These are phyloP conservation scores for Coracias cyanogaster DNA, from an alignment of 2,797 vertebrate genomes.

Conservation along the genomic window DNA sequence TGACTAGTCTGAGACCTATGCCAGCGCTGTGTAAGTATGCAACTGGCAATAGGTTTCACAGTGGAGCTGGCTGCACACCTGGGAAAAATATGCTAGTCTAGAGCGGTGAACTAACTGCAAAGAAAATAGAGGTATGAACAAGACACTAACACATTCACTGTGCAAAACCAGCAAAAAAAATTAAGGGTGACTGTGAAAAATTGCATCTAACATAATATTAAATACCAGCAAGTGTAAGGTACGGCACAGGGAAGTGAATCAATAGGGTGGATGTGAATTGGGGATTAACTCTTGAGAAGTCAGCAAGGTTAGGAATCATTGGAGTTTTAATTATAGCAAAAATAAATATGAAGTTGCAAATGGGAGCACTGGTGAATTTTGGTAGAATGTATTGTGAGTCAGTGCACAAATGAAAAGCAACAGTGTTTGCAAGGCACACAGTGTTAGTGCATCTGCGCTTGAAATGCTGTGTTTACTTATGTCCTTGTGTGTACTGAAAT, in stretches of 20 bases:
- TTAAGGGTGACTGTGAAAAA: not conserved
- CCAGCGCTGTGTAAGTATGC: not conserved
- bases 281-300: not conserved
- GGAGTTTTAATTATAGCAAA: not conserved
- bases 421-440: not conserved
- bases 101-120: not conserved
- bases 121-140: not conserved
- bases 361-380: not conserved
- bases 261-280: not conserved
- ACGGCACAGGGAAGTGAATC: not conserved
- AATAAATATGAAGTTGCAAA: not conserved
- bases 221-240: not conserved
- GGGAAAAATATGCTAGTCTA: not conserved
- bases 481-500: not conserved
- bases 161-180: not conserved
- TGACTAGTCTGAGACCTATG: not conserved
- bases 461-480: not conserved
- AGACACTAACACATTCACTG: not conserved
- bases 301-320: not conserved
- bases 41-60: not conserved
- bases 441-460: rapidly evolving
- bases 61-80: not conserved
- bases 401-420: not conserved
- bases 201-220: not conserved
- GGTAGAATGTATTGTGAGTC: not conserved